Percentiles rank a stretch among this genome's conserved stretches.
These are phyloP conservation scores for Synanthedon vespiformis DNA, from an alignment of 2,888 invertebrate species.

Conservation along the genomic window DNA sequence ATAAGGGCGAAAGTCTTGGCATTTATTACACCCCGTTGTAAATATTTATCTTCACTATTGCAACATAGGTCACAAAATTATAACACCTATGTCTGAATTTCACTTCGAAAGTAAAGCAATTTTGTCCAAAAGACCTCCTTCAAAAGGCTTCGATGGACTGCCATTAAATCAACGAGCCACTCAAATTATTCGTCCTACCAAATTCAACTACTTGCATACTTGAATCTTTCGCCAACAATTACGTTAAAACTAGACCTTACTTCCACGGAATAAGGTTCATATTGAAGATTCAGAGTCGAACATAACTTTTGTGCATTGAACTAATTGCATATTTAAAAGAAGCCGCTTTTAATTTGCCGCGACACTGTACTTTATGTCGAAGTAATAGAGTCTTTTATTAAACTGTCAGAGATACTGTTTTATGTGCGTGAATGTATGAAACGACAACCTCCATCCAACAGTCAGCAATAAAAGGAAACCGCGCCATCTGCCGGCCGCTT, in stretches of 20 bases:
- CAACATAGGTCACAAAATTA: no score
- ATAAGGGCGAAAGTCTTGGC: not conserved
- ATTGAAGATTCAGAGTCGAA: no score
- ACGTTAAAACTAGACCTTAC: no score
- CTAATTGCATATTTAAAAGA: conserved; percentile 43
- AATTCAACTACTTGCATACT: conserved; percentile 37
- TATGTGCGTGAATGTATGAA: not conserved
- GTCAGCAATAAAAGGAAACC: conserved; percentile 62
- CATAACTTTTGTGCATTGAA: conserved; percentile 5
- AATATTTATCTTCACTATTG: not conserved
- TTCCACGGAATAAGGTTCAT: no score
- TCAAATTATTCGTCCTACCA: conserved; percentile 26
- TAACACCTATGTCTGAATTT: no score
- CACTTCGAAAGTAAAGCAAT: no score
- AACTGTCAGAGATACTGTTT: no score
- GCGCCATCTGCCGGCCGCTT: conserved; percentile 53
- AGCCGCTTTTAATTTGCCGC: no score
- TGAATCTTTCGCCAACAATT: conserved; percentile 14
- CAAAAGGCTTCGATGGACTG: conserved; percentile 14
- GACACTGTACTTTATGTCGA: no score
- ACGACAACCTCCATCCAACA: conserved; percentile 48
- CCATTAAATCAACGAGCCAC: conserved; percentile 40
- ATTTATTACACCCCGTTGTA: not conserved
- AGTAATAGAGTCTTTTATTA: no score
- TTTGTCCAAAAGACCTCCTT: not conserved